Conservation (phyloP, 2,888 invertebrate species). For the Sinodicranocentrus sp. region DNA sequence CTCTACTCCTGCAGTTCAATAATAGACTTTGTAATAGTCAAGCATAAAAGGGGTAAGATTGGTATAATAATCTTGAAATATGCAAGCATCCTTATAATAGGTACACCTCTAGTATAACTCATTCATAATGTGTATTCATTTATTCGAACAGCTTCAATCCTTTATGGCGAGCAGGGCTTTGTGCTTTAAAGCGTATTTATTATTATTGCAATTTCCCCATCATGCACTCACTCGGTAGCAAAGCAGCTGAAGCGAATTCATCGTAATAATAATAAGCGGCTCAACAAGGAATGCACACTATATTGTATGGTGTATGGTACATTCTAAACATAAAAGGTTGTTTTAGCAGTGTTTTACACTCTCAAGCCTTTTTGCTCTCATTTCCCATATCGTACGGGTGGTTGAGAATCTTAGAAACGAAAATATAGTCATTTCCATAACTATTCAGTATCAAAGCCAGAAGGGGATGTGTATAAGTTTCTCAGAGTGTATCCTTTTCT, state of each 20-base stretch:
- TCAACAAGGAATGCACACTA: background rate
- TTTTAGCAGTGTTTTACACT: background rate
- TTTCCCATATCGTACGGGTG: background rate
- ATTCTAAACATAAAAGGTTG: background rate
- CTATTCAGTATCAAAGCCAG: conserved; percentile 5
- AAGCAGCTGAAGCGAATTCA: background rate
- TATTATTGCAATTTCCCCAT: conserved; percentile 37
- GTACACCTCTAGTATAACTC: background rate
- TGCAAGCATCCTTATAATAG: background rate
- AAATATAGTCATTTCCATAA: conserved; percentile 40
- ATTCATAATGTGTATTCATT: background rate
- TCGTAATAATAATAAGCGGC: background rate
- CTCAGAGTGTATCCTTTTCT: conserved; percentile 28
- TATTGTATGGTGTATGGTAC: background rate
- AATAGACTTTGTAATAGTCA: conserved; percentile 19
- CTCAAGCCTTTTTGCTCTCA: background rate
- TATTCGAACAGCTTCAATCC: conserved; percentile 23
- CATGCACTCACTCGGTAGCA: background rate
- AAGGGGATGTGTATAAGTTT: background rate
- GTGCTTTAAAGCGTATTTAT: conserved; percentile 13
- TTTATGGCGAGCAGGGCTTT: background rate
- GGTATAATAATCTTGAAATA: conserved; percentile 31
- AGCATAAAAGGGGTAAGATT: conserved; percentile 29
- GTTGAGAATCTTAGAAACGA: conserved; percentile 3
- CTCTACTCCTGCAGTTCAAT: conserved; percentile 22